Conservation (phyloP, 2,888 invertebrate species). For the Dryobota labecula region DNA sequence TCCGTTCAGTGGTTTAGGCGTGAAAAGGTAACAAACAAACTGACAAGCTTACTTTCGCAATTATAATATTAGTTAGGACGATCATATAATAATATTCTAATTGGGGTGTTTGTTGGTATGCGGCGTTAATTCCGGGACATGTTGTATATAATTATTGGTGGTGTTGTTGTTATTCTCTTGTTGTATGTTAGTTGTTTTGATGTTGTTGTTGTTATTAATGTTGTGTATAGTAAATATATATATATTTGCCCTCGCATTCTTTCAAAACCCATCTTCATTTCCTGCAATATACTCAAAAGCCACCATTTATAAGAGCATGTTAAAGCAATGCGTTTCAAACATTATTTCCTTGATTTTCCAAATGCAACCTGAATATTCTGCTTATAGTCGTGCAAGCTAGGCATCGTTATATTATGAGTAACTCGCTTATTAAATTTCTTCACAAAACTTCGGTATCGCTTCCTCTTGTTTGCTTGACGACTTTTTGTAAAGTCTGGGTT, state of each 20-base stretch:
- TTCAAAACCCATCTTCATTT: neutral
- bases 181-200: no score
- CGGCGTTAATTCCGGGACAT: no score
- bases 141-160: no score
- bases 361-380: constrained; percentile 21
- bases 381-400: constrained; percentile 24
- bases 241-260: neutral
- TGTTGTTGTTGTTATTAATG: neutral
- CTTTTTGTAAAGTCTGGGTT: constrained; percentile 25
- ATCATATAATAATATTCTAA: no score
- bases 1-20: no score
- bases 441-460: constrained; percentile 38
- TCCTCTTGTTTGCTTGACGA: constrained; percentile 32
- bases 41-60: no score
- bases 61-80: no score
- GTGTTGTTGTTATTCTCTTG: no score
- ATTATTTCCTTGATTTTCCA: neutral
- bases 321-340: neutral
- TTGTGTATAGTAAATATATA: neutral
- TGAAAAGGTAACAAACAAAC: no score
- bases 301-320: neutral
- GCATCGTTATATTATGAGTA: constrained; percentile 42
- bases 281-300: neutral
- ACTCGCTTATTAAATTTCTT: constrained; percentile 52
- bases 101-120: no score